Evolutionary conservation across 2,797 vertebrate species (phyloP).

Genomic region (Dermochelys coriacea): DNA sequence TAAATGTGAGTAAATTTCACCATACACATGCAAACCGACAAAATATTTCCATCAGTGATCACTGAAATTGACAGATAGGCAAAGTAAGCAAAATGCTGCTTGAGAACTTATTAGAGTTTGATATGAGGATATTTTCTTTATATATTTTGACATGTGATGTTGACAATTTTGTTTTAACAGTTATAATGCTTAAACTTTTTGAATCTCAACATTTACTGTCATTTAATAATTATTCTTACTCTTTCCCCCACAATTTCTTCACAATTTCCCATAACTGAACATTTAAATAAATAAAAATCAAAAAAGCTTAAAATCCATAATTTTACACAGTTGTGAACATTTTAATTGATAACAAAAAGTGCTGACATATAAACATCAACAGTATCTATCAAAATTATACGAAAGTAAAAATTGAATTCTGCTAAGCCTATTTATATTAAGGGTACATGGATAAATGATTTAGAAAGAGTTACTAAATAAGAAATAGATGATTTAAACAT

Average conservation of each 20-base stretch:
- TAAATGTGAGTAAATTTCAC: background rate
- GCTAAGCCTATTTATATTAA: background rate
- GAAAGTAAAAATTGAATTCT: background rate
- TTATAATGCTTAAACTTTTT: background rate
- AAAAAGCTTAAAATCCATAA: too few species aligned
- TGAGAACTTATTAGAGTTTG: background rate
- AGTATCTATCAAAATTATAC: background rate
- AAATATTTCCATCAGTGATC: background rate
- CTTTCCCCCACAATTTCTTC: background rate
- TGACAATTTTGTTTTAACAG: background rate
- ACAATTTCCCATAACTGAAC: background rate
- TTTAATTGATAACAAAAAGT: too few species aligned
- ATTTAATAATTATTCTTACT: background rate
- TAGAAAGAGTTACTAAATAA: background rate
- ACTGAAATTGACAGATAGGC: background rate
- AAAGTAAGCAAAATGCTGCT: background rate
- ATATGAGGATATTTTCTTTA: background rate
- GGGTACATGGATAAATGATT: background rate
- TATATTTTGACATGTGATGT: background rate
- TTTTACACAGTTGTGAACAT: too few species aligned
- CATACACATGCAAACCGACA: background rate
- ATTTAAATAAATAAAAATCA: too few species aligned
- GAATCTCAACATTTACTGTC: background rate
- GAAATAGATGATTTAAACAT: background rate
- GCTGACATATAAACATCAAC: too few species aligned